Base-by-base conservation (phyloP, 53 echinoderm and acorn worm genomes). In the Echinarachnius parma region DNA sequence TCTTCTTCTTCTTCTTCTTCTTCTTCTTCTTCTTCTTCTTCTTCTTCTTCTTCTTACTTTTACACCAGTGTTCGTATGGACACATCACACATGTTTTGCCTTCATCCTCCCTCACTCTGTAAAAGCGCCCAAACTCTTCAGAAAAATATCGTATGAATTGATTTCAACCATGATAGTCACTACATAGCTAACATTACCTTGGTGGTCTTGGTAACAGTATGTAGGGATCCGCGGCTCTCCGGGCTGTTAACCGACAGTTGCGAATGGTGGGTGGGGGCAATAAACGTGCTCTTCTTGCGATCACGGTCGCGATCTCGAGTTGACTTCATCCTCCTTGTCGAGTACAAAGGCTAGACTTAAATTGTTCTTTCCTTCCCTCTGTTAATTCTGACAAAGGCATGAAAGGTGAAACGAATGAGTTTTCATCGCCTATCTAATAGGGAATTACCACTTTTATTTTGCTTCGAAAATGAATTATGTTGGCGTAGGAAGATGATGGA, bases 111-210 rank as follows among this genome's bases (percentile, higher is more conserved):
- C 42, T 39, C n/a, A n/a, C n/a, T n/a, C n/a, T n/a, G n/a, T n/a
- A n/a, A n/a, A n/a, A n/a, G n/a, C n/a, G n/a, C n/a, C n/a, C n/a
- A n/a, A n/a, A n/a, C n/a, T n/a, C n/a, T n/a, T n/a, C n/a, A n/a
- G n/a, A n/a, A n/a, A n/a, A n/a, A n/a, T n/a, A n/a, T n/a, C n/a
- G n/a, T n/a, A n/a, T n/a, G n/a, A n/a, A n/a, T n/a, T n/a, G n/a
- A n/a, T n/a, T n/a, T n/a, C n/a, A n/a, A n/a, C n/a, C n/a, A n/a
- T n/a, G n/a, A n/a, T n/a, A n/a, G n/a, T n/a, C n/a, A n/a, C n/a
- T n/a, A n/a, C n/a, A n/a, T n/a, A n/a, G n/a, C n/a, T n/a, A n/a
- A 60, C 8, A 9, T 61, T 28, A 66, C 66, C 66, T 48, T 66
- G 47, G 48, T 31, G 26, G 21, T 16, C 18, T 49, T 49, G 19